phyloP scores from a whole-genome alignment of 2,888 invertebrate species.

The Ceriagrion tenellum region DNA sequence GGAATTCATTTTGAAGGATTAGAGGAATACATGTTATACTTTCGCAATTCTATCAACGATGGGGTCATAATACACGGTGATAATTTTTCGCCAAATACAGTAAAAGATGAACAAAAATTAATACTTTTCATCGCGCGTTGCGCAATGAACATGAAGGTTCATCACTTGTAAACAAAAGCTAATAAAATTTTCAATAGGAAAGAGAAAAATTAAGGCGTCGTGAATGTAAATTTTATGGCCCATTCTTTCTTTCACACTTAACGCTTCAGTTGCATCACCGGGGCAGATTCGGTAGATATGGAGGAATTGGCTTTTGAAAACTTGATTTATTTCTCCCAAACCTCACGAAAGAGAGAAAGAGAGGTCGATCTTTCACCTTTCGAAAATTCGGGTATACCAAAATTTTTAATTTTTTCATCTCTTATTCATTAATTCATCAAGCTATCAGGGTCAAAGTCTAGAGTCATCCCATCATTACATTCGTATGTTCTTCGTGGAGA shows the following conservation, averaged over 20 bases:
- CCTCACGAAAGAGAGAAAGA: background rate
- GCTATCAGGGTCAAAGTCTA: background rate
- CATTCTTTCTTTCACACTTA: background rate
- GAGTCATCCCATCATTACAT: background rate
- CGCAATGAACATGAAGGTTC: background rate
- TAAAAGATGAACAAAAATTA: too few relatives aligned
- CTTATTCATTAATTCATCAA: background rate
- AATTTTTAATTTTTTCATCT: background rate
- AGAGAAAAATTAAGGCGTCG: background rate
- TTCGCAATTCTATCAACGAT: too few relatives aligned
- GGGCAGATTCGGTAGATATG: background rate
- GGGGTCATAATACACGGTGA: too few relatives aligned
- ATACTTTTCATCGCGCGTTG: background rate
- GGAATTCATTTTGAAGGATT: too few relatives aligned
- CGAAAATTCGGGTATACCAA: background rate
- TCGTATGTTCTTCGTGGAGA: too few relatives aligned
- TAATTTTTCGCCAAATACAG: too few relatives aligned
- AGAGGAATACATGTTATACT: too few relatives aligned
- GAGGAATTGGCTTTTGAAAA: background rate
- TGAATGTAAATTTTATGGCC: background rate
- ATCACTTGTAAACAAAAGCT: background rate
- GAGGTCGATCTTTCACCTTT: background rate
- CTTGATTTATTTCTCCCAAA: slow-evolving; percentile 2
- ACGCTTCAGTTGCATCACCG: background rate
- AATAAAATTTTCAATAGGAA: background rate